Evolutionary conservation across 2,888 invertebrate species (phyloP), one percentile per base, ranked within the genome.

Genomic region (Clusia tigrina): DNA sequence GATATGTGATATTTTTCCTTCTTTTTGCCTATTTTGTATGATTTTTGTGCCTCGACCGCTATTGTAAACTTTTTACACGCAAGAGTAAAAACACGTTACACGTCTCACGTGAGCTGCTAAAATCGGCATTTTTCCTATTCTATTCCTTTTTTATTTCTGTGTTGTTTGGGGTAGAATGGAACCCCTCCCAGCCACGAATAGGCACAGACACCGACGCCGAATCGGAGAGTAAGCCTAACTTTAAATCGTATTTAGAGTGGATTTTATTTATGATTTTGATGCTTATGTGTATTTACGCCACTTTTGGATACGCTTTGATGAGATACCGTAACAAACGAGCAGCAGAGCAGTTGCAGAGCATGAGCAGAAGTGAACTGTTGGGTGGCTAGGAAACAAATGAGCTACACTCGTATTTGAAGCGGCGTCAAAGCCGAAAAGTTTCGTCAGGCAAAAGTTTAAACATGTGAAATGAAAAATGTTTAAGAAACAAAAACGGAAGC

Each of bases 191-290:
- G n/a, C n/a, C n/a, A n/a, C n/a, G n/a, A n/a, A n/a, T n/a, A n/a
- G n/a, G n/a, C 32, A 32, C 32, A 32, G 6, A 32, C 32, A 32
- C n/a, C n/a, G n/a, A n/a, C n/a, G n/a, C n/a, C n/a, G n/a, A n/a
- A n/a, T 9, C 6, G 32, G 32, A 32, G 12, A 32, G 42, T 15
- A 10, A n/a, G n/a, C 25, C 23, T 42, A 59, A 63, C 53, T 63
- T 53, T 46, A 53, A 53, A 32, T 51, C 38, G 26, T 61, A 58
- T 55, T 64, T 58, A 18, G 58, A 51, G 54, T 42, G 42, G 42
- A 42, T 61, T 61, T 60, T 60, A 52, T 63, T 63, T 63, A 59
- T 59, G 55, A 59, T 38, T 59, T 60, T 26, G 38, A 6, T 54
- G 20, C 22, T 24, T 56, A 37, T 26, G 26, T 12, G 42, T n/a